Conservation (phyloP, 2,113 vertebrate genomes). For the Ranitomeya imitator region DNA sequence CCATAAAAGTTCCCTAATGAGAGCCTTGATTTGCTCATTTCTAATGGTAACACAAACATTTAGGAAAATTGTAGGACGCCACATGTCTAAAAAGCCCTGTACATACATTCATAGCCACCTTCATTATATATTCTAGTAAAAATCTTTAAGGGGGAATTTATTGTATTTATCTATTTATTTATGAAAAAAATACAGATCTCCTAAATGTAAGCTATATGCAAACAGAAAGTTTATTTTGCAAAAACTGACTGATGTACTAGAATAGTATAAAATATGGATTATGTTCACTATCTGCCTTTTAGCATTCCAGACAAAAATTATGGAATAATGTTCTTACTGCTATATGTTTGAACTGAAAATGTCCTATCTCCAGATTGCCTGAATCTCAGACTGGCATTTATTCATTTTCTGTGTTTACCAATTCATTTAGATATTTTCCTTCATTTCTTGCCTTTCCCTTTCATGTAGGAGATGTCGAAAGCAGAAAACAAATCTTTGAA, state of each 20-base stretch:
- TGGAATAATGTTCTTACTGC: slow-evolving; percentile 24
- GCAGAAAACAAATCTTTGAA: not conserved
- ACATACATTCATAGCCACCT: too few relatives aligned
- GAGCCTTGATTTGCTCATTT: too few relatives aligned
- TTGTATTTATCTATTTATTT: too few relatives aligned
- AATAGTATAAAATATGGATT: not conserved
- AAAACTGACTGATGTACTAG: not conserved
- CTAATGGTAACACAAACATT: too few relatives aligned
- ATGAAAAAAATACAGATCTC: not conserved
- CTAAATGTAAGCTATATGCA: not conserved
- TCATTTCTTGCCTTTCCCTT: slow-evolving; percentile 25
- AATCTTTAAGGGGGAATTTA: too few relatives aligned
- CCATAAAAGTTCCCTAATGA: too few relatives aligned
- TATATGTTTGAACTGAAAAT: slow-evolving; percentile 35
- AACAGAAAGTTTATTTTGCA: not conserved
- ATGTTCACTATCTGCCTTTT: slow-evolving; percentile 8
- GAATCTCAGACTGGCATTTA: slow-evolving; percentile 31
- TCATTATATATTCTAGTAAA: too few relatives aligned
- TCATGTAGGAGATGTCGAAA: slow-evolving; percentile 12
- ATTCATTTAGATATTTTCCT: slow-evolving; percentile 28
- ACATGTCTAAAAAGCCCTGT: too few relatives aligned
- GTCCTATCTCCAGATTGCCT: slow-evolving; percentile 4
- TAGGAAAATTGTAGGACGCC: too few relatives aligned
- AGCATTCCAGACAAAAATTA: slow-evolving; percentile 14
- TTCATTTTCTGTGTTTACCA: slow-evolving; percentile 48